Conservation (phyloP, 2,797 vertebrate species). For the Mionectes olivaceus region DNA sequence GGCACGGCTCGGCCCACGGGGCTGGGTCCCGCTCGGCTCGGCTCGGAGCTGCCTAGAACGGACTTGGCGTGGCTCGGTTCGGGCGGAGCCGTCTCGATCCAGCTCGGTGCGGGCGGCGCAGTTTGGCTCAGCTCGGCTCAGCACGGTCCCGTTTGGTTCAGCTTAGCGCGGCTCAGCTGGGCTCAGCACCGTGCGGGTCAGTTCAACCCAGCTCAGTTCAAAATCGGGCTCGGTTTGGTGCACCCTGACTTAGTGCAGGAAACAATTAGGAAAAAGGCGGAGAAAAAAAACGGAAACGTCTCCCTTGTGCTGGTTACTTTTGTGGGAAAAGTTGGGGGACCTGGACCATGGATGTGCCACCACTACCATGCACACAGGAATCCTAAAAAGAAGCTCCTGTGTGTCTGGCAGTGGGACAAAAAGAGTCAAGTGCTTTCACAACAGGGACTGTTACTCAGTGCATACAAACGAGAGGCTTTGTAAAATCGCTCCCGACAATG, state of each 20-base stretch:
- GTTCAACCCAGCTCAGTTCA: background rate
- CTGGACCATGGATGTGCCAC: background rate
- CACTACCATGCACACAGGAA: rapidly evolving
- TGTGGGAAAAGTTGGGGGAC: rapidly evolving
- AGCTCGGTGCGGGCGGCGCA: background rate
- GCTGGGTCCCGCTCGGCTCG: background rate
- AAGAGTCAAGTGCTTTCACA: background rate
- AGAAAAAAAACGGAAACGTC: rapidly evolving
- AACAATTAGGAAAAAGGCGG: background rate
- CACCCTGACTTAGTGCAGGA: background rate
- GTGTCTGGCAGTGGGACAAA: background rate
- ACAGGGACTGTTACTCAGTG: background rate
- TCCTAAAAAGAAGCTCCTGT: background rate
- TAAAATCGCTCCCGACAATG: background rate
- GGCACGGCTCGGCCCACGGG: background rate
- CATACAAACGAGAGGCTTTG: background rate
- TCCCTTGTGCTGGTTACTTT: background rate
- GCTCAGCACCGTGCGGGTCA: background rate
- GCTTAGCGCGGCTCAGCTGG: background rate
- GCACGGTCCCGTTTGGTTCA: background rate
- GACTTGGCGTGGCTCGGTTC: background rate
- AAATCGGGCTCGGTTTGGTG: background rate
- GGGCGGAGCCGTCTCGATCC: background rate
- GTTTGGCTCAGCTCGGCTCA: background rate
- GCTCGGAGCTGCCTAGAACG: background rate